phyloP scores from a whole-genome alignment of 2,888 invertebrate species.

The Polydrusus cervinus region DNA sequence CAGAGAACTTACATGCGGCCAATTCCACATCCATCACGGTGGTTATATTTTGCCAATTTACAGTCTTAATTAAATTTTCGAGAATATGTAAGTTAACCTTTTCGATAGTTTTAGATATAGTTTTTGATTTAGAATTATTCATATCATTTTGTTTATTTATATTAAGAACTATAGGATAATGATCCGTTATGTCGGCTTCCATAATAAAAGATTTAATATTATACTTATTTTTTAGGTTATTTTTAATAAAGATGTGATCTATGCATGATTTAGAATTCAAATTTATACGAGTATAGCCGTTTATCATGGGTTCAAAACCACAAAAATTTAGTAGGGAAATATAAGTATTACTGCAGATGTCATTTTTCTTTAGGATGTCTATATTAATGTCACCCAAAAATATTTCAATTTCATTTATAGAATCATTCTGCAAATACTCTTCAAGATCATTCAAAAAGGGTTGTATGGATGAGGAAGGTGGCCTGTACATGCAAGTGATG shows the following conservation, averaged over 20 bases:
- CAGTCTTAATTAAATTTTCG: background rate
- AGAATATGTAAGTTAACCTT: background rate
- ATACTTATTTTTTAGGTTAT: slow-evolving; percentile 19
- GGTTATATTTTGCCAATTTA: background rate
- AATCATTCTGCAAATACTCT: background rate
- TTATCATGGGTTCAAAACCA: background rate
- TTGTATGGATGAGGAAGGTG: slow-evolving; percentile 21
- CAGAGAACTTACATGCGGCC: background rate
- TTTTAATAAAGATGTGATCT: slow-evolving; percentile 28
- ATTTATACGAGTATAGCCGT: slow-evolving; percentile 9
- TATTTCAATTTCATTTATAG: slow-evolving; percentile 24
- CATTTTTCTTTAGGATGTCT: slow-evolving; percentile 6
- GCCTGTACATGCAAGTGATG: slow-evolving; percentile 22
- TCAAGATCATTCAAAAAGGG: slow-evolving; percentile 22
- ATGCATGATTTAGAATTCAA: slow-evolving; percentile 16
- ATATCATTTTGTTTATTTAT: background rate
- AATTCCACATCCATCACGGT: background rate
- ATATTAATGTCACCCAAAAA: slow-evolving; percentile 32
- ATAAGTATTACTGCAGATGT: slow-evolving; percentile 8
- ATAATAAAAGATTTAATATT: background rate
- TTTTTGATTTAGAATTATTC: background rate
- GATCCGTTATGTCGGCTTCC: background rate
- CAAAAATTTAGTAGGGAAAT: background rate
- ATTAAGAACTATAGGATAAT: background rate
- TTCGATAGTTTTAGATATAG: background rate